These are phyloP conservation scores for Spodoptera litura DNA, from an alignment of 1,140 invertebrate genomes.

Conservation along the genomic window DNA sequence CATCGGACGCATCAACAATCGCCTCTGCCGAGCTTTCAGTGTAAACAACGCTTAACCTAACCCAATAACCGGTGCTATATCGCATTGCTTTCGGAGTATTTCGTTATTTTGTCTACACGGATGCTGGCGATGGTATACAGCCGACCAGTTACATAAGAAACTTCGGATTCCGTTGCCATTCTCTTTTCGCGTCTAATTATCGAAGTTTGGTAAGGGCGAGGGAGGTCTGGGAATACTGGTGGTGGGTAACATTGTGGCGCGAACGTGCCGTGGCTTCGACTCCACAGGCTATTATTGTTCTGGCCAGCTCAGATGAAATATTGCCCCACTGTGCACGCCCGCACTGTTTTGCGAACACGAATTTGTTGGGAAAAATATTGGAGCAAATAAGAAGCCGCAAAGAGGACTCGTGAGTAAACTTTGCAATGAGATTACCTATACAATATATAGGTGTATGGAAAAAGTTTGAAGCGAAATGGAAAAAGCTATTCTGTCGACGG, in stretches of 20 bases:
- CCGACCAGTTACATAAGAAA: slow-evolving; percentile 63
- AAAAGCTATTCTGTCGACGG: slow-evolving; percentile 16
- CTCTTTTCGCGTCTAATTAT: slow-evolving; percentile 48
- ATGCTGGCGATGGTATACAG: slow-evolving; percentile 79
- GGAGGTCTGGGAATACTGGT: slow-evolving; percentile 64
- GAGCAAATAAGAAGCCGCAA: slow-evolving; percentile 77
- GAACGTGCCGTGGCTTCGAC: slow-evolving; percentile 85
- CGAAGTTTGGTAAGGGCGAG: slow-evolving; percentile 50
- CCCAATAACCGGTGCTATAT: slow-evolving; percentile 82
- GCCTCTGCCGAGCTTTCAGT: slow-evolving; percentile 69
- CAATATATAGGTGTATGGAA: slow-evolving; percentile 33
- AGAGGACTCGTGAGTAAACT: slow-evolving; percentile 72
- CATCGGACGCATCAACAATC: slow-evolving; percentile 79
- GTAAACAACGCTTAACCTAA: slow-evolving; percentile 84
- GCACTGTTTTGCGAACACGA: slow-evolving; percentile 80
- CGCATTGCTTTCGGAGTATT: slow-evolving; percentile 83
- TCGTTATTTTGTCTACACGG: slow-evolving; percentile 85
- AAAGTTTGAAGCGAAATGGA: slow-evolving; percentile 18
- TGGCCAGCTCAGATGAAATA: slow-evolving; percentile 85
- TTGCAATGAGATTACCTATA: slow-evolving; percentile 64
- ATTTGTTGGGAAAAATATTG: slow-evolving; percentile 81
- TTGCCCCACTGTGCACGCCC: slow-evolving; percentile 81
- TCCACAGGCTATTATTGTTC: slow-evolving; percentile 84
- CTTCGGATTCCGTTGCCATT: slow-evolving; percentile 43
- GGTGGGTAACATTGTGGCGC: slow-evolving; percentile 78